Percentiles rank a stretch among this genome's conserved stretches.
These are phyloP conservation scores for Rhadina sibilatrix DNA, from an alignment of 2,113 vertebrate species.

Conservation along the genomic window DNA sequence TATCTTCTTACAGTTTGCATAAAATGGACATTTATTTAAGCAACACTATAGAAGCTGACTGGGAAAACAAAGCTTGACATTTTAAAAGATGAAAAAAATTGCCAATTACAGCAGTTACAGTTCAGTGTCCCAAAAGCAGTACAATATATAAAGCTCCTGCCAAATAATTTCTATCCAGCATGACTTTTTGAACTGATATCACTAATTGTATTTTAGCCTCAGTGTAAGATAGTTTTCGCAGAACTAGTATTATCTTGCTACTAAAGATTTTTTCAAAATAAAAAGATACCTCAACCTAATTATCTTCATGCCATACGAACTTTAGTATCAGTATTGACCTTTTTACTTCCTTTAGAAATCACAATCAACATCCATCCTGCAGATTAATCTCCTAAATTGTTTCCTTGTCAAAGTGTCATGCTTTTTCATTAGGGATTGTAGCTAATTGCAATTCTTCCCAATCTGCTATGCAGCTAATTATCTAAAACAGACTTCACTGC, in stretches of 20 bases:
- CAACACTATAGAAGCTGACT: neutral
- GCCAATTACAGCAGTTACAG: neutral
- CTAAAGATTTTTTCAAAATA: neutral
- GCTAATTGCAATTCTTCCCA: slow-evolving; percentile 11
- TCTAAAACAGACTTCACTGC: neutral
- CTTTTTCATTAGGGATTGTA: neutral
- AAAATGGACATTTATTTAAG: neutral
- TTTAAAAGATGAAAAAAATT: neutral
- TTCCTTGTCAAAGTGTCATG: slow-evolving; percentile 41
- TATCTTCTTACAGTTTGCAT: neutral
- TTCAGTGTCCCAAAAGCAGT: neutral
- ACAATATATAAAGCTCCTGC: neutral
- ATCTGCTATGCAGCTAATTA: neutral
- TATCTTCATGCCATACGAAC: slow-evolving; percentile 40
- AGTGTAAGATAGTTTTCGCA: neutral
- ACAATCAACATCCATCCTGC: slow-evolving; percentile 9
- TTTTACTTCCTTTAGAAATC: slow-evolving; percentile 34
- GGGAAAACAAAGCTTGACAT: neutral
- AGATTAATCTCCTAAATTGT: slow-evolving; percentile 30
- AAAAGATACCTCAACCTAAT: slow-evolving; percentile 14
- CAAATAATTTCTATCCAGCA: slow-evolving; percentile 13
- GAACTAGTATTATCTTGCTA: slow-evolving; percentile 24
- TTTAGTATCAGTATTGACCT: slow-evolving; percentile 16
- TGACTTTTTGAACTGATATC: slow-evolving; percentile 13
- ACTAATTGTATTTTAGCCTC: neutral